Percentiles rank a stretch among this genome's conserved stretches.
Conservation (phyloP, 1,140 invertebrate species). For the Drosophila melanica region DNA sequence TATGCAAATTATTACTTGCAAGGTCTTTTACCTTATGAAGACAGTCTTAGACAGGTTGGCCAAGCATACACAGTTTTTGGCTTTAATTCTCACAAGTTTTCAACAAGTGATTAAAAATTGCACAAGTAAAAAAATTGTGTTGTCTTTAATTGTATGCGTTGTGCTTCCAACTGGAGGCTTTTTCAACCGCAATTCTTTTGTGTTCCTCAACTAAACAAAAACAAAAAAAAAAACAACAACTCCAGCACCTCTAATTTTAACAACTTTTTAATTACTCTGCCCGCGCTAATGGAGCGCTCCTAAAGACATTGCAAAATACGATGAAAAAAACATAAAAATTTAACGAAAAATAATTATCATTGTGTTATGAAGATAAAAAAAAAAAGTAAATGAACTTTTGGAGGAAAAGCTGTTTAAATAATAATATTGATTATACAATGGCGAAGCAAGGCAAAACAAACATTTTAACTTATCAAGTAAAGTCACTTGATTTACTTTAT, state of each 20-base stretch:
- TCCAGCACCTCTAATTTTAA: constrained; percentile 38
- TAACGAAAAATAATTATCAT: constrained; percentile 59
- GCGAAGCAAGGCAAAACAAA: neutral
- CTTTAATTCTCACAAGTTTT: constrained; percentile 49
- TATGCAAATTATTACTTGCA: constrained; percentile 9
- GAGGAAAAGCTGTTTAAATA: constrained; percentile 59
- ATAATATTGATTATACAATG: constrained; percentile 59
- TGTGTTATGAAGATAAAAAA: constrained; percentile 21
- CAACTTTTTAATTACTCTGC: constrained; percentile 73
- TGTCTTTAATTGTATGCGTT: constrained; percentile 40
- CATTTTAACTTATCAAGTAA: neutral
- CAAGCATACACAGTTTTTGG: constrained; percentile 7
- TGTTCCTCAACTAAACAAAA: constrained; percentile 23
- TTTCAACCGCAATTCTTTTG: constrained; percentile 71
- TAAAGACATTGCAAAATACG: constrained; percentile 54
- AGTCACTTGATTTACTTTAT: constrained; percentile 36
- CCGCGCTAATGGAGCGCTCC: constrained; percentile 56
- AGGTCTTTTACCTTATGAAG: constrained; percentile 30
- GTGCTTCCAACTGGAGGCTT: constrained; percentile 42
- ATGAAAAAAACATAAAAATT: constrained; percentile 51
- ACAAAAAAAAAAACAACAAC: constrained; percentile 20
- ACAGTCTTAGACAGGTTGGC: neutral
- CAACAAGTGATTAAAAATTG: constrained; percentile 58
- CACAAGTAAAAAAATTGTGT: constrained; percentile 61
- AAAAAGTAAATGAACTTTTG: constrained; percentile 64